phyloP scores from a whole-genome alignment of 2,888 invertebrate genomes.

The Silvanus unidentatus region DNA sequence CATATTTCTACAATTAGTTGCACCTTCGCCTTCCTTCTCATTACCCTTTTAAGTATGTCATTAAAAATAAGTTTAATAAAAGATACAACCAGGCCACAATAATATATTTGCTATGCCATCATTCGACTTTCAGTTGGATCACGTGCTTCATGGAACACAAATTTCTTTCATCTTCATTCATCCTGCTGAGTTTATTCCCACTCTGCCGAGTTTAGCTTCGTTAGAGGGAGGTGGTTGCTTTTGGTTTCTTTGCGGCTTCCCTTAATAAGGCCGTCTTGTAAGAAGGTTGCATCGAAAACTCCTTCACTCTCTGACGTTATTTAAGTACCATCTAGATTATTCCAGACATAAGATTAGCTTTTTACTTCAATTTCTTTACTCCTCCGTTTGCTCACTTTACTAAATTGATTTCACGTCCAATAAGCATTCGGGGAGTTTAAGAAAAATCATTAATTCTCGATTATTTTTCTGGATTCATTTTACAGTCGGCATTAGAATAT shows the following conservation, averaged over 20 bases:
- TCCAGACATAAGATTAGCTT: slow-evolving; percentile 18
- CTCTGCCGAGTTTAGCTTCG: slow-evolving; percentile 4
- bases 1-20: too few species aligned
- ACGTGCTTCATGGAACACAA: slow-evolving; percentile 28
- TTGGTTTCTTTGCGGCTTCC: not conserved
- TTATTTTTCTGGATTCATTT: too few species aligned
- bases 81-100: slow-evolving; percentile 19
- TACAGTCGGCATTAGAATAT: too few species aligned
- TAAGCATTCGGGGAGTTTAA: too few species aligned
- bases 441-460: slow-evolving; percentile 2
- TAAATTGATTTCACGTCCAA: slow-evolving; percentile 11
- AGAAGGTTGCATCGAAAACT: slow-evolving; percentile 12
- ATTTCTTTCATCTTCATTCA: slow-evolving; percentile 33
- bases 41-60: too few species aligned
- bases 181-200: slow-evolving; percentile 17
- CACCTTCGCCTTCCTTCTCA: too few species aligned
- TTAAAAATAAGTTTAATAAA: slow-evolving; percentile 11
- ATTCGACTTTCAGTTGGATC: slow-evolving; percentile 23
- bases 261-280: slow-evolving; percentile 14
- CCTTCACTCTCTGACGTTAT: slow-evolving; percentile 11
- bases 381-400: slow-evolving; percentile 18
- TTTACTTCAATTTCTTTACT: slow-evolving; percentile 17
- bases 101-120: slow-evolving; percentile 17
- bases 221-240: not conserved
- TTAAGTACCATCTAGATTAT: slow-evolving; percentile 20